Conservation (phyloP, 1,140 invertebrate species). For the Scaptomyza graminum region DNA sequence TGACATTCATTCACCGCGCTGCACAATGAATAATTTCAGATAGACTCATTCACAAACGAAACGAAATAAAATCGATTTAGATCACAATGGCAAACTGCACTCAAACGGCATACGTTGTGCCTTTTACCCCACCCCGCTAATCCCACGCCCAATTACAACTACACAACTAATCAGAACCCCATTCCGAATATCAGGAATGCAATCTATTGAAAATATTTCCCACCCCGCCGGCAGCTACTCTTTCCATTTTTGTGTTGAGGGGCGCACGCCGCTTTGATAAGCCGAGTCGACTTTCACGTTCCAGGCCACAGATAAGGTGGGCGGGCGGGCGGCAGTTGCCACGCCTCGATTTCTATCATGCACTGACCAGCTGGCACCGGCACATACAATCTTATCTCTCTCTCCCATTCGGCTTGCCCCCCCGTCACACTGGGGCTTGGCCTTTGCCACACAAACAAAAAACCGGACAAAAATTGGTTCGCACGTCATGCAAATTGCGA, state of each 20-base stretch:
- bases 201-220: not conserved
- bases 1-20: not conserved
- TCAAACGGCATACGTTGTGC: not conserved
- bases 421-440: conserved; percentile 2
- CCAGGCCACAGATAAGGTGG: conserved; percentile 5
- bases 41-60: conserved; percentile 4
- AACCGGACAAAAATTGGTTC: not conserved
- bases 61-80: conserved; percentile 10
- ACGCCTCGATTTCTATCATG: not conserved
- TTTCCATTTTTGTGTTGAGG: not conserved
- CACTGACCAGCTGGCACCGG: conserved; percentile 7
- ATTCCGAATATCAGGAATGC: not conserved
- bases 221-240: not conserved
- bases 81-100: conserved; percentile 28
- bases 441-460: not conserved
- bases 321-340: too few species aligned
- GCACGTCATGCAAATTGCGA: conserved; percentile 33
- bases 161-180: conserved; percentile 9
- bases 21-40: not conserved
- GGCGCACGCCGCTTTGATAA: conserved; percentile 25
- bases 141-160: not conserved
- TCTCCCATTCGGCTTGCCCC: not conserved
- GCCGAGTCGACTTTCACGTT: conserved; percentile 17
- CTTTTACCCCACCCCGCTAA: not conserved
- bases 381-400: conserved; percentile 1